phyloP scores from a whole-genome alignment of 2,797 vertebrate genomes.

The Haliaeetus albicilla region DNA sequence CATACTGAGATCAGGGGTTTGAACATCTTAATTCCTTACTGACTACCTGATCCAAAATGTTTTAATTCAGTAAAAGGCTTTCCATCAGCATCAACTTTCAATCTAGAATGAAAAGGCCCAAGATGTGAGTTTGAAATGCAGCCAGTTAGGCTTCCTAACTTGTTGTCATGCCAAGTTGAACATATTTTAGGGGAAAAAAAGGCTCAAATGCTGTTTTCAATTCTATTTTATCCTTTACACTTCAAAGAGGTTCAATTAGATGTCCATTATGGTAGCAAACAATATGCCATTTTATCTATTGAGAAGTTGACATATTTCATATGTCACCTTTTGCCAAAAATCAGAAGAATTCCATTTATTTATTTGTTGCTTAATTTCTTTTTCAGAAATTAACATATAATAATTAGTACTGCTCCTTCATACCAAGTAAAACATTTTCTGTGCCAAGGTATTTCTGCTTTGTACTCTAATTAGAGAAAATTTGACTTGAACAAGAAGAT shows the following conservation, averaged over 20 bases:
- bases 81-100: background rate
- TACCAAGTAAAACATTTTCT: background rate
- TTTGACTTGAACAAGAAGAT: background rate
- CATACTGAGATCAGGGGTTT: background rate
- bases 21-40: background rate
- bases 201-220: background rate
- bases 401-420: background rate
- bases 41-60: background rate
- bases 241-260: background rate
- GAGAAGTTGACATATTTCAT: background rate
- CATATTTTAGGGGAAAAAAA: background rate
- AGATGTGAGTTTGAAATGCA: slow-evolving; percentile 6
- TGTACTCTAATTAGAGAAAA: background rate
- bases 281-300: background rate
- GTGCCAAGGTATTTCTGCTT: background rate
- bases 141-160: background rate
- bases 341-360: background rate
- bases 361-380: background rate
- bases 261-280: background rate
- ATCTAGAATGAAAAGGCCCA: background rate
- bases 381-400: background rate
- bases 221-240: background rate
- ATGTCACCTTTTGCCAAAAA: background rate
- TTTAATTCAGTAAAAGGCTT: background rate
- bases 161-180: background rate